A percentile compares a stretch with the other conserved stretches of the same genome.
Conservation (phyloP, 2,113 vertebrate genomes). For the Hystrix brachyura region DNA sequence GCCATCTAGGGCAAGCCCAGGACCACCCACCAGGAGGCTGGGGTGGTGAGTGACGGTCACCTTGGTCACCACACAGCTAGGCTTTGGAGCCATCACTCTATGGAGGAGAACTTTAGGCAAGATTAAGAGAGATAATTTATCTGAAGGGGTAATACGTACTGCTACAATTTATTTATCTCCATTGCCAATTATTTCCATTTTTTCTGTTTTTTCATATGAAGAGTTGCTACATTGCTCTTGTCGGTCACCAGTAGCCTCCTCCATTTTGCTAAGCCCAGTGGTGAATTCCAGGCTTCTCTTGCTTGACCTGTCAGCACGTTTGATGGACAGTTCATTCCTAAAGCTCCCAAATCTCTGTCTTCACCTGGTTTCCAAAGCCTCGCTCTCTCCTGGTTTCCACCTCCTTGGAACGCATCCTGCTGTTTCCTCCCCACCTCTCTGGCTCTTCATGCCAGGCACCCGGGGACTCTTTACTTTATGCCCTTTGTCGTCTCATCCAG, state of each 20-base stretch:
- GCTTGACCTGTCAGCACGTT: neutral
- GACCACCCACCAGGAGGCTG: neutral
- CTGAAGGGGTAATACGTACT: neutral
- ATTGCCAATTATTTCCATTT: neutral
- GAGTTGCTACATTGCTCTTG: neutral
- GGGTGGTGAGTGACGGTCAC: neutral
- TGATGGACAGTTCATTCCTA: neutral
- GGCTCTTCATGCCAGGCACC: neutral
- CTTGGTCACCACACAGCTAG: neutral
- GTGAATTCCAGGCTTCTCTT: neutral
- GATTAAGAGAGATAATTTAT: neutral
- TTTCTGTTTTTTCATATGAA: neutral
- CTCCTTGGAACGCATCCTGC: neutral
- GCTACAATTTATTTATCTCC: neutral
- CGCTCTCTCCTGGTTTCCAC: neutral
- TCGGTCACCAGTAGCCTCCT: neutral
- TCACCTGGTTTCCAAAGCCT: neutral
- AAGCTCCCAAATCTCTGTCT: neutral
- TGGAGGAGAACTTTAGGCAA: constrained; percentile 9
- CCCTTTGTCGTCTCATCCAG: neutral
- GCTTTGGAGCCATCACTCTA: neutral
- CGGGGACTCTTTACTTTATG: neutral
- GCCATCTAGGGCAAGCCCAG: neutral
- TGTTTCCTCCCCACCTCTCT: neutral
- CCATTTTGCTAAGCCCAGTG: neutral